These are phyloP conservation scores for Cyprinodon tularosa DNA, from an alignment of 2,113 vertebrate species.

Conservation along the genomic window DNA sequence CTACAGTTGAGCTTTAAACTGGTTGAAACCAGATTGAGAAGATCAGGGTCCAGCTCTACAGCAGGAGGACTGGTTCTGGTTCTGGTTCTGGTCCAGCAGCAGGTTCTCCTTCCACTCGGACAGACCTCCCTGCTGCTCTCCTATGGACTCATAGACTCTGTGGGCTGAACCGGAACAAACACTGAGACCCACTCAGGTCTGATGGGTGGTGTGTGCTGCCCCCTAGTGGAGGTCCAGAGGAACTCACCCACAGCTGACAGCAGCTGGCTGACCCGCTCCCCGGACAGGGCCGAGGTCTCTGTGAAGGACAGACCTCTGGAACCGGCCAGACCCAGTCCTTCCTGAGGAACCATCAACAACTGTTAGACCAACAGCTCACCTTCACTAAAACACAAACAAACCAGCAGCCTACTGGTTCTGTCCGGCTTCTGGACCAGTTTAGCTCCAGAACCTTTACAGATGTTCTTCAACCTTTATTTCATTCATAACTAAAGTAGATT, in stretches of 20 bases:
- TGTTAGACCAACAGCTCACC: no score
- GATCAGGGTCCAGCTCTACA: slow-evolving; percentile 37
- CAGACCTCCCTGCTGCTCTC: slow-evolving; percentile 31
- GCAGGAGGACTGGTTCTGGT: slow-evolving; percentile 39
- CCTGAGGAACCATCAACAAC: slow-evolving; percentile 58
- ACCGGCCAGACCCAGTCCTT: slow-evolving; percentile 77
- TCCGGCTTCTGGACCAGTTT: no score
- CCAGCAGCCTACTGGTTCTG: background rate
- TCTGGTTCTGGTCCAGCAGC: background rate
- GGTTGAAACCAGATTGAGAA: no score
- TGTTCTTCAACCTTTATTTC: no score
- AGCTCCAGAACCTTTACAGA: no score
- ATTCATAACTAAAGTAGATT: no score
- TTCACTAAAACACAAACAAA: background rate
- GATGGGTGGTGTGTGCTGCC: slow-evolving; percentile 35
- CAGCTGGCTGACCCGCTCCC: slow-evolving; percentile 69
- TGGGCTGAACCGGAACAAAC: slow-evolving; percentile 52
- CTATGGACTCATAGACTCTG: slow-evolving; percentile 47
- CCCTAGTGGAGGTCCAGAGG: slow-evolving; percentile 31
- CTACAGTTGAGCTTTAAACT: no score
- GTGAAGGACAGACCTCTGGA: slow-evolving; percentile 73
- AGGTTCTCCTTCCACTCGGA: slow-evolving; percentile 52
- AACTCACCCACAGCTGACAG: slow-evolving; percentile 76
- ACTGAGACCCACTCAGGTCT: background rate
- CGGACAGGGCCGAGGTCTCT: slow-evolving; percentile 82